Base-by-base conservation (phyloP, 1,140 invertebrate genomes). In the Ips nitidus region DNA sequence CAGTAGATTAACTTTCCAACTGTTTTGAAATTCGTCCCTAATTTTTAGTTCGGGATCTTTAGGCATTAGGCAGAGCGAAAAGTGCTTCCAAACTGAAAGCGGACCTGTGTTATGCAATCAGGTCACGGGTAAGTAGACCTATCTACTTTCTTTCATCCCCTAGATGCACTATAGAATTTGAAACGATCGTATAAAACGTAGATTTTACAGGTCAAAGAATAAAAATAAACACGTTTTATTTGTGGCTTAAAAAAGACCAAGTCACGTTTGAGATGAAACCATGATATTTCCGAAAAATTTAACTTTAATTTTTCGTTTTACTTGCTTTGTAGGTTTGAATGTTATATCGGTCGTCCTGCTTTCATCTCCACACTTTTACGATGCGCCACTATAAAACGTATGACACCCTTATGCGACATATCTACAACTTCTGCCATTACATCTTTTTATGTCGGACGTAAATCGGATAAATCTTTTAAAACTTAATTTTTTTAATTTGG, bases 91-190 rank as follows among this genome's bases (percentile, higher is more conserved):
- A 6, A 55, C 52, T 55, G 37, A 55, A 55, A 55, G 52, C 52
- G 8, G 52, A 7, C 5, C 52, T 55, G 52, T 55, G 41, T 59
- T 59, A 59, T 59, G 37, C 36, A 59, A 59, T 59, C 57, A 41
- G 41, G 57, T 59, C 57, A 59, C 57, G 57, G 57, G 7, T 59
- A 41, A 41, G 22, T 22, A 42, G 36, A n/a, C 41, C 57, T 59
- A 59, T 59, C 57, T 59, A 41, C 57, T 42, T 59, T 59, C 41
- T 59, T 59, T 59, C 57, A 59, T 59, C 41, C 41, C 8, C 57
- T 41, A 4, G 57, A 59, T 59, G 57, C 57, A 59, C 57, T 7
- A 42, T 42, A 59, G 41, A 59, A 59, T 59, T 42, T 59, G 40
- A 41, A 59, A 59, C 57, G 41, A 59, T 4, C 57, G 5, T n/a